Evolutionary conservation across 1,140 invertebrate genomes (phyloP), one percentile per base, ranked within the genome.

Genomic region (Zaprionus capensis): DNA sequence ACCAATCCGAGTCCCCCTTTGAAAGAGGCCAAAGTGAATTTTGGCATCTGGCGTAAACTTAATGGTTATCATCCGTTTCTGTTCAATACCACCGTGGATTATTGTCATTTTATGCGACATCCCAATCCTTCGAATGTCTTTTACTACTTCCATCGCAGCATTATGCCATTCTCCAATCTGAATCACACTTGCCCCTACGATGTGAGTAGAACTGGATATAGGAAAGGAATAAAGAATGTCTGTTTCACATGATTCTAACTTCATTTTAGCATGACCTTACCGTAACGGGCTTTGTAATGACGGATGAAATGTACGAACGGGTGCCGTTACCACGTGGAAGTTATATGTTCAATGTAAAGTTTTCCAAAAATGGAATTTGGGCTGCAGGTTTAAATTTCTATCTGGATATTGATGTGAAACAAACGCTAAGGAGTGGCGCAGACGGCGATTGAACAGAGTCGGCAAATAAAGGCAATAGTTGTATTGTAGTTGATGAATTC

Each of bases 21-120:
- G 0, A 38, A 28, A 2, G 36, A 22, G 12, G 17, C 62, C 1
- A 0, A 2, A 1, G 9, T 78, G 0, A 61, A 71, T 26, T 78
- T 5, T 3, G 61, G 61, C 4, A 28, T 66, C 5, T 71, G 44
- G 44, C n/a, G 11, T 4, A 78, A 78, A 24, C 17, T 78, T 1
- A 71, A 62, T 20, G 75, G 75, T 0, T 78, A 78, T n/a, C 69
- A 78, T 78, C 77, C 76, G 3, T 79, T 67, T 26, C 15, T 79
- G 1, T 78, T 73, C 12, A 79, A 79, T 22, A 15, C 41, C 3
- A 53, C 65, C 2, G 11, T 64, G 2, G 73, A 78, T 12, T 28
- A n/a, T 55, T 78, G 76, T 11, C 53, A 53, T 26, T 49, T 46
- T 9, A 24, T 63, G 22, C 28, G 11, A n/a, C 76, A 79, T 17